Conservation (phyloP, 2,888 invertebrate genomes). For the Uropetala carovei region DNA sequence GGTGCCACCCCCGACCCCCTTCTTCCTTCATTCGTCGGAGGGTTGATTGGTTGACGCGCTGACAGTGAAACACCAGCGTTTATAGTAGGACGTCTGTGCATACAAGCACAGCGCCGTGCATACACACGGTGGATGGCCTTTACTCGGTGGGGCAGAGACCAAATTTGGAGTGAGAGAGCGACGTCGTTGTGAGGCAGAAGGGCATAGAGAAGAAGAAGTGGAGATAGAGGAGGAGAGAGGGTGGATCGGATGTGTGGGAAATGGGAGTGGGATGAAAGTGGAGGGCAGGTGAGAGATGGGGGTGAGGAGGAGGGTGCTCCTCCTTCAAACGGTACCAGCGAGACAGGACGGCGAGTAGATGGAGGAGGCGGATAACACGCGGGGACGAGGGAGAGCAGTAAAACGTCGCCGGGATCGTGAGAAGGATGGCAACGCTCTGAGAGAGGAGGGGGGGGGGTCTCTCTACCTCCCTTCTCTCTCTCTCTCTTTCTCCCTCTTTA, state of each 20-base stretch:
- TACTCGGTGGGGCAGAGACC: slow-evolving; percentile 26
- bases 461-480: background rate
- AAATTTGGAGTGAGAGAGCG: slow-evolving; percentile 44
- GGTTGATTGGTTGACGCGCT: slow-evolving; percentile 39
- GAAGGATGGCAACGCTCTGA: slow-evolving; percentile 27
- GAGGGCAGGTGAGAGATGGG: background rate
- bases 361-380: slow-evolving; percentile 53
- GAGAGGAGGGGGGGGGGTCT: no score
- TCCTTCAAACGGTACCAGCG: slow-evolving; percentile 48
- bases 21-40: background rate
- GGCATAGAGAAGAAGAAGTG: background rate
- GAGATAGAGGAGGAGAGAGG: background rate
- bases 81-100: slow-evolving; percentile 21
- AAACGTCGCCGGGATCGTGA: slow-evolving; percentile 53
- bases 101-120: slow-evolving; percentile 9
- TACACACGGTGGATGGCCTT: background rate
- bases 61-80: slow-evolving; percentile 37
- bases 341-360: background rate
- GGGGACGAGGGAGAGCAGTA: background rate
- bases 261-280: background rate
- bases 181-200: background rate
- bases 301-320: background rate
- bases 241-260: background rate
- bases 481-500: background rate
- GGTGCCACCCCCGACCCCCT: background rate